These are phyloP conservation scores for Apantesis nais DNA, from an alignment of 2,888 invertebrate genomes.

Conservation along the genomic window DNA sequence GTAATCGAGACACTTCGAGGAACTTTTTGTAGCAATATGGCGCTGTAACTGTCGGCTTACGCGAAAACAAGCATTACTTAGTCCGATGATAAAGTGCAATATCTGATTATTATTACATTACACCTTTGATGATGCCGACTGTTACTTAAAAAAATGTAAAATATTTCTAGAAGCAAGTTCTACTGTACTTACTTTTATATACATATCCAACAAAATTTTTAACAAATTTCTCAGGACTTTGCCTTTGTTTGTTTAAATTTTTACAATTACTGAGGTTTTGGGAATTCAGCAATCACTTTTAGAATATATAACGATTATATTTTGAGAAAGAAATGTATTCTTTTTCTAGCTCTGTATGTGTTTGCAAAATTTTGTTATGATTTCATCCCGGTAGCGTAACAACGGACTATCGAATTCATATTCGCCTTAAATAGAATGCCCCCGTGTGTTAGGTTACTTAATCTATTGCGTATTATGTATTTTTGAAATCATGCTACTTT, in stretches of 20 bases:
- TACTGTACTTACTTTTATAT: background rate
- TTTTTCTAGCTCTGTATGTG: background rate
- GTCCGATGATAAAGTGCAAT: constrained; percentile 42
- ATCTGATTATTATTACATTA: constrained; percentile 37
- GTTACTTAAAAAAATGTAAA: background rate
- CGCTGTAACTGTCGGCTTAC: constrained; percentile 30
- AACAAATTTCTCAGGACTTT: too few relatives aligned
- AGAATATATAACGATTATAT: too few relatives aligned
- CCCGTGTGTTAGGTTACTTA: background rate
- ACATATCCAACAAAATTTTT: background rate
- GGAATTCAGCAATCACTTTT: background rate
- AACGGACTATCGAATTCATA: background rate
- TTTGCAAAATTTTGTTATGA: background rate
- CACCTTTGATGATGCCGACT: constrained; percentile 44
- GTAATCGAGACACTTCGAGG: constrained; percentile 38
- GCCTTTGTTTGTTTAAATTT: background rate
- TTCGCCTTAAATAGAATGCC: background rate
- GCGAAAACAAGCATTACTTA: constrained; percentile 41
- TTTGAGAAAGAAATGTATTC: background rate
- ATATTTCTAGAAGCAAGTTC: background rate
- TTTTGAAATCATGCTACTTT: too few relatives aligned
- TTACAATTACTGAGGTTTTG: background rate
- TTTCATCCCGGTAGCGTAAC: background rate
- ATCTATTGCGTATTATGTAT: background rate
- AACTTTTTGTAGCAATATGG: constrained; percentile 33